Evolutionary conservation across 2,113 vertebrate species (phyloP).

Genomic region (Vidua chalybeata): DNA sequence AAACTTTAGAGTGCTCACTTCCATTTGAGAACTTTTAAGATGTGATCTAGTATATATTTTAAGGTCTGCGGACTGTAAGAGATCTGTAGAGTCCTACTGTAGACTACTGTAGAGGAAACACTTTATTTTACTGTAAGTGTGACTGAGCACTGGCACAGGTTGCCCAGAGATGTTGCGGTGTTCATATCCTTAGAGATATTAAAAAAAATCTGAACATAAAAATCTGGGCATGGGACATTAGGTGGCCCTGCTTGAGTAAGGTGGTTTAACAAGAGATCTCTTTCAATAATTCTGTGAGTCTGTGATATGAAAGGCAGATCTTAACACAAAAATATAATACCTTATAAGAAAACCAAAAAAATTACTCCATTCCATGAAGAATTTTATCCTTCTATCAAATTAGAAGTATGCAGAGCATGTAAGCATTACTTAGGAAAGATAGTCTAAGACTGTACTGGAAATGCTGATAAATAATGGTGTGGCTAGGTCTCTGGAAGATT

Average conservation of each 20-base stretch:
- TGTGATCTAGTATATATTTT: background rate
- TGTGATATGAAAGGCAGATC: background rate
- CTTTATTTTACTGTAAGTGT: background rate
- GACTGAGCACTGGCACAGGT: background rate
- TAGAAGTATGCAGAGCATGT: background rate
- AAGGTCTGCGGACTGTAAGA: accelerated
- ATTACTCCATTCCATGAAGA: background rate
- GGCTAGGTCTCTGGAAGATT: background rate
- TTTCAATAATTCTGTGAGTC: background rate
- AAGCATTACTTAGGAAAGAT: background rate
- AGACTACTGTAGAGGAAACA: background rate
- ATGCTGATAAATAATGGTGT: background rate
- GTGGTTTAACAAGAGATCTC: background rate
- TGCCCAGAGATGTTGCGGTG: background rate
- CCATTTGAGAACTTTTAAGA: background rate
- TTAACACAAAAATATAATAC: background rate
- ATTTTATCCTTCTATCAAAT: background rate
- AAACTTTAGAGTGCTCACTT: background rate
- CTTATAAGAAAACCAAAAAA: background rate
- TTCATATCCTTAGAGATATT: background rate
- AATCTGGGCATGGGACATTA: background rate
- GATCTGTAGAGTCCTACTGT: accelerated
- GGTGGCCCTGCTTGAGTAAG: background rate
- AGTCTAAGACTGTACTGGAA: background rate
- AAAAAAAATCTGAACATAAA: background rate